Evolutionary conservation across 2,113 vertebrate species (phyloP).

Genomic region (Eudyptes chrysolophus): DNA sequence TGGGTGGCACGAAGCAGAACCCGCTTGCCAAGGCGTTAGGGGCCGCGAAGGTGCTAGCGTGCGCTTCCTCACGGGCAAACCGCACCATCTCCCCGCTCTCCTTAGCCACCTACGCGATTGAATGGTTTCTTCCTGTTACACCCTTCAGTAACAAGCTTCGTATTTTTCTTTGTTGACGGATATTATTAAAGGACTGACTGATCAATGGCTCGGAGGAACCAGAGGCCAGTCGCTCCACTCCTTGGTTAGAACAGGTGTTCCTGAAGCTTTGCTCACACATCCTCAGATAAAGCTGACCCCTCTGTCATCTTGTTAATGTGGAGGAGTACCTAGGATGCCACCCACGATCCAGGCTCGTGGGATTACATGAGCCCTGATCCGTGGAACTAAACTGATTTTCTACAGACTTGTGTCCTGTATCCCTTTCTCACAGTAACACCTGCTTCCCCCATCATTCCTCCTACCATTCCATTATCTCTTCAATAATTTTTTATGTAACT

Average conservation of each 20-base stretch:
- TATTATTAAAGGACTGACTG: neutral
- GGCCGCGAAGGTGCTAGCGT: rapidly evolving
- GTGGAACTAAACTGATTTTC: neutral
- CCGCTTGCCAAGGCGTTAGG: rapidly evolving
- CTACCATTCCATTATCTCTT: neutral
- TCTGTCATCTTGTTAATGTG: too few species aligned
- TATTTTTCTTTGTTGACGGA: neutral
- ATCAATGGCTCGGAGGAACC: neutral
- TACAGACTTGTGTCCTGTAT: neutral
- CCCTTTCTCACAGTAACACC: neutral
- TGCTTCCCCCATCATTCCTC: neutral
- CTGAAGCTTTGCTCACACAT: neutral
- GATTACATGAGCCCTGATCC: neutral
- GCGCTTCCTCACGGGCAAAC: neutral
- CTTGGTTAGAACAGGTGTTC: neutral
- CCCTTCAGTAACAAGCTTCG: neutral
- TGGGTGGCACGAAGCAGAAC: neutral
- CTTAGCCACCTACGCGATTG: rapidly evolving
- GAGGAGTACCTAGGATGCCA: neutral
- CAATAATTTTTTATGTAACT: neutral
- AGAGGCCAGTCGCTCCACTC: neutral
- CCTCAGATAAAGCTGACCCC: neutral
- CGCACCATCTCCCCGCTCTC: rapidly evolving
- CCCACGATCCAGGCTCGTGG: neutral
- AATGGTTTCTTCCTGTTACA: neutral